phyloP scores from a whole-genome alignment of 2,797 vertebrate genomes.

The Myotis daubentonii region DNA sequence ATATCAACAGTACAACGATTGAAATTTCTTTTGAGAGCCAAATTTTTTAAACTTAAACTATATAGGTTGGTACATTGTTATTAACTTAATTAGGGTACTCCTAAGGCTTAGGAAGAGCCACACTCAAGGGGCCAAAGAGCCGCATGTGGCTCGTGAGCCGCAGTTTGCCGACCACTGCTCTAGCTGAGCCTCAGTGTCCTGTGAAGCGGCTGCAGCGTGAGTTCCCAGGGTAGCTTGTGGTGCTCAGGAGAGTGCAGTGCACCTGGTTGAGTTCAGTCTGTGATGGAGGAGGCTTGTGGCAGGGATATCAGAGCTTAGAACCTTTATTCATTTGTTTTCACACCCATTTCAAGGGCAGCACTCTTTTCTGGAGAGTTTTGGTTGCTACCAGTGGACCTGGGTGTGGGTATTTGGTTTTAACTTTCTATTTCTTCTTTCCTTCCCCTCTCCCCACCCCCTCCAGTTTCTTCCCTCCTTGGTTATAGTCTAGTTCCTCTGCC shows the following conservation, averaged over 20 bases:
- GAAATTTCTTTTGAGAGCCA: too few species aligned
- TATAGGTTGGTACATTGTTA: too few species aligned
- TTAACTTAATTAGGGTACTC: too few species aligned
- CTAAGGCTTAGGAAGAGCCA: too few species aligned
- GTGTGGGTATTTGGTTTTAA: background rate
- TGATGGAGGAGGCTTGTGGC: background rate
- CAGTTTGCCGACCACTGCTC: too few species aligned
- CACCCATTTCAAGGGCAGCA: background rate
- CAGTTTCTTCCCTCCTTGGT: background rate
- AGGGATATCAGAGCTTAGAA: background rate
- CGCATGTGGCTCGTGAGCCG: too few species aligned
- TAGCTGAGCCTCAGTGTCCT: background rate
- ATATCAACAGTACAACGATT: too few species aligned
- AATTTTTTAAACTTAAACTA: too few species aligned
- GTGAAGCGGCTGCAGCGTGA: background rate
- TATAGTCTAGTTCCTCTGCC: accelerated
- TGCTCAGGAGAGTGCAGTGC: background rate
- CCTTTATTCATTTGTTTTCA: background rate
- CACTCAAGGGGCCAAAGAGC: too few species aligned
- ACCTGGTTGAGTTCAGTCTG: background rate
- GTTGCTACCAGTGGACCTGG: background rate
- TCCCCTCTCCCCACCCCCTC: too few species aligned
- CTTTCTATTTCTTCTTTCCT: background rate
- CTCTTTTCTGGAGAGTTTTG: background rate
- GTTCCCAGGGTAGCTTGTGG: accelerated